These are phyloP conservation scores for Clitarchus hookeri DNA, from an alignment of 2,888 invertebrate species.

Conservation along the genomic window DNA sequence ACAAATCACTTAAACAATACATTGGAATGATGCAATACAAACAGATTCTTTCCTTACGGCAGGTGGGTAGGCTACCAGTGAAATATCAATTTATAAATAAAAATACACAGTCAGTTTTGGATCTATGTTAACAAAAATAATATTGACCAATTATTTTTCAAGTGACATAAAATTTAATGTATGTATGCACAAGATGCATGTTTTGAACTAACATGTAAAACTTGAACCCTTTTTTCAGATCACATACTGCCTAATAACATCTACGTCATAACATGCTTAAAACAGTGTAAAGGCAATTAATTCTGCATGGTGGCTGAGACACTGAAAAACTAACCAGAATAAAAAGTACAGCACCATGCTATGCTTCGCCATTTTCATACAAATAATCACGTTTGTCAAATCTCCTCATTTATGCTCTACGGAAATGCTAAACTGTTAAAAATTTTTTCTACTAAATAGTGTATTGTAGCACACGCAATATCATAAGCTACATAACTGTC, in stretches of 20 bases:
- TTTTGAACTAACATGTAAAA: not conserved
- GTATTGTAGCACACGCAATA: not conserved
- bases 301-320: not conserved
- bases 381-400: not conserved
- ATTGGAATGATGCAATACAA: not conserved
- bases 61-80: not conserved
- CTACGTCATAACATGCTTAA: not conserved
- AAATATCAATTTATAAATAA: not conserved
- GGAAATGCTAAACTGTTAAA: not conserved
- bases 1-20: not conserved
- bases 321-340: not conserved
- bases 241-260: not conserved
- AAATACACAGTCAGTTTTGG: not conserved
- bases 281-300: not conserved
- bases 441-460: not conserved
- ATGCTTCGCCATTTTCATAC: not conserved
- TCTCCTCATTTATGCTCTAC: not conserved
- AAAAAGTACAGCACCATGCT: not conserved
- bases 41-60: not conserved
- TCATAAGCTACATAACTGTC: slow-evolving; percentile 6
- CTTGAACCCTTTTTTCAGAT: not conserved
- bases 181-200: not conserved
- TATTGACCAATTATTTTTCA: not conserved
- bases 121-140: not conserved
- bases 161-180: not conserved